These are phyloP conservation scores for Meganola albula DNA, from an alignment of 2,888 invertebrate genomes.

Conservation along the genomic window DNA sequence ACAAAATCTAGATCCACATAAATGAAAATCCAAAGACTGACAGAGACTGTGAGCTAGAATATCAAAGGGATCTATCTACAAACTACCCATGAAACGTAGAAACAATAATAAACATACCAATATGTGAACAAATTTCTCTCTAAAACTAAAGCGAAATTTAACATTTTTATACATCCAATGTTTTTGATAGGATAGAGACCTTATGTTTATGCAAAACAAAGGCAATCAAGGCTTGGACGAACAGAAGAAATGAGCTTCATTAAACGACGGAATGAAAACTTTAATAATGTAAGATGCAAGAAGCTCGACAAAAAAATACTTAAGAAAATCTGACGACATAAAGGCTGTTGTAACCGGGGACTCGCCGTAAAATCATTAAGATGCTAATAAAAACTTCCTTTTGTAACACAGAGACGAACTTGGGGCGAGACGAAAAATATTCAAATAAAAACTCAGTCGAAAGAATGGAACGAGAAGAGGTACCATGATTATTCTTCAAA, in stretches of 20 bases:
- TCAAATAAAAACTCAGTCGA: constrained; percentile 78
- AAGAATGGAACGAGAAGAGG: constrained; percentile 67
- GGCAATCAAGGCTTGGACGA: constrained; percentile 75
- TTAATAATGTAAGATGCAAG: constrained; percentile 79
- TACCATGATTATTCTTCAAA: constrained; percentile 78
- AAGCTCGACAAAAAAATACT: constrained; percentile 76
- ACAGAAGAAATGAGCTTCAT: constrained; percentile 79
- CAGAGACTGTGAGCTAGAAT: too few species aligned
- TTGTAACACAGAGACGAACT: constrained; percentile 73
- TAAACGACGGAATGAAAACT: constrained; percentile 77
- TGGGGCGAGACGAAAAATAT: constrained; percentile 65
- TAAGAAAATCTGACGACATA: constrained; percentile 79
- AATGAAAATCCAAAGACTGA: too few species aligned
- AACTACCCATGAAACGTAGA: too few species aligned
- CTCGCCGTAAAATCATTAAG: constrained; percentile 79
- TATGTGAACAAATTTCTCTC: constrained; percentile 60
- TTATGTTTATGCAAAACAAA: constrained; percentile 78
- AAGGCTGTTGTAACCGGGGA: constrained; percentile 78
- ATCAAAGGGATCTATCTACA: too few species aligned
- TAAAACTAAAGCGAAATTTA: too few species aligned
- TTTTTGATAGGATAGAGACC: constrained; percentile 72
- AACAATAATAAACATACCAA: too few species aligned
- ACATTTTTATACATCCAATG: too few species aligned
- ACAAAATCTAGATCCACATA: too few species aligned
- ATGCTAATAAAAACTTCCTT: constrained; percentile 80